Evolutionary conservation across 2,113 vertebrate genomes (phyloP).

Genomic region (Corvus moneduloides): DNA sequence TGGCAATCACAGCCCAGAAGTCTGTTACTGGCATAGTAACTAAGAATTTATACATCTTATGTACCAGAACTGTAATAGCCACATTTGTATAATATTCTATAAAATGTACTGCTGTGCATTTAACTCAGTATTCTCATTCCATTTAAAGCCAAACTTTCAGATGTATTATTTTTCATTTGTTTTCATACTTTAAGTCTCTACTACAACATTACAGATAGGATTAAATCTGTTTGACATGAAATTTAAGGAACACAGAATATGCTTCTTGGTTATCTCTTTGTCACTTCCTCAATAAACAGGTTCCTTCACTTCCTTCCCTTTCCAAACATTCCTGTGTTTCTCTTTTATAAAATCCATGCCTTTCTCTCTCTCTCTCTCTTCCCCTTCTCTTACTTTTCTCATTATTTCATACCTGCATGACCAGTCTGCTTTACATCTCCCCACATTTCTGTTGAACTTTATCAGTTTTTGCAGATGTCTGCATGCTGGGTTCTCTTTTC

Average conservation of each 20-base stretch:
- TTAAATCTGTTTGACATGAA: neutral
- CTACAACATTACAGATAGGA: neutral
- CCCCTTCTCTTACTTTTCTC: neutral
- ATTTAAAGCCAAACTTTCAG: neutral
- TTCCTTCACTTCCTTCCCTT: neutral
- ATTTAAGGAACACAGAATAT: neutral
- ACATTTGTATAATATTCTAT: neutral
- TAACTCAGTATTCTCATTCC: neutral
- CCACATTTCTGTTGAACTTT: neutral
- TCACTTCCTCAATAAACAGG: neutral
- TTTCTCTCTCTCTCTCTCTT: neutral
- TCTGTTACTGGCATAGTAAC: neutral
- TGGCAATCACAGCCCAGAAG: neutral
- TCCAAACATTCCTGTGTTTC: neutral
- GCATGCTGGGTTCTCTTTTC: neutral
- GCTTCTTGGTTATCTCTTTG: neutral
- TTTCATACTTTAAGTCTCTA: neutral
- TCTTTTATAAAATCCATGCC: neutral
- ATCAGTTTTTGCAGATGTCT: neutral
- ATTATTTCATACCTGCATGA: neutral
- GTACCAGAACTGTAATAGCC: neutral
- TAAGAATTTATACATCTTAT: neutral
- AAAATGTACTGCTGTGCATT: neutral
- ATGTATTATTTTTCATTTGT: neutral
- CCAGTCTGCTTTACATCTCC: neutral